Conservation (phyloP, 2,888 invertebrate genomes). For the Amphipyra tragopoginis region DNA sequence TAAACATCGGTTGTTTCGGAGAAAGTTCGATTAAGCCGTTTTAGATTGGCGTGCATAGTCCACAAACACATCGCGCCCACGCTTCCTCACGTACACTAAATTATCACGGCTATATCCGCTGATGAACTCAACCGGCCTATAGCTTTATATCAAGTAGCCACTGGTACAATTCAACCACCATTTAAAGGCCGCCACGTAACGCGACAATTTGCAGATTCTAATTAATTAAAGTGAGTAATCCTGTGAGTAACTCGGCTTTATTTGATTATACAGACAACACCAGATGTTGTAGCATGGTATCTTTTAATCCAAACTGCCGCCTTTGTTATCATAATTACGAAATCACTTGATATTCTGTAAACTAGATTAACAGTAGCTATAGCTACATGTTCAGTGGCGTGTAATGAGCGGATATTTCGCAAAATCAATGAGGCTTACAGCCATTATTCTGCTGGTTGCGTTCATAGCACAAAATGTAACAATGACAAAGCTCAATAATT, state of each 20-base stretch:
- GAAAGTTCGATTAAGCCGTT: slow-evolving; percentile 63
- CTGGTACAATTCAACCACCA: slow-evolving; percentile 9
- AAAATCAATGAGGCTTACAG: background rate
- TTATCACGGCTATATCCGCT: slow-evolving; percentile 59
- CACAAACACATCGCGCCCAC: slow-evolving; percentile 61
- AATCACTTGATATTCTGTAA: slow-evolving; percentile 5
- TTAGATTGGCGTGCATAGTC: slow-evolving; percentile 56
- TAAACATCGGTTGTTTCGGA: slow-evolving; percentile 63
- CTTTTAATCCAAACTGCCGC: slow-evolving; percentile 10
- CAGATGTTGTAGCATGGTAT: slow-evolving; percentile 1
- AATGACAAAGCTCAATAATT: slow-evolving; percentile 44
- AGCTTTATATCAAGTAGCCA: slow-evolving; percentile 41
- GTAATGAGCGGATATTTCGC: slow-evolving; percentile 1
- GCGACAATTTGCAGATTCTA: slow-evolving; percentile 28
- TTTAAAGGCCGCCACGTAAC: slow-evolving; percentile 15
- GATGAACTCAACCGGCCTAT: slow-evolving; percentile 64
- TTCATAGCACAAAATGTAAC: slow-evolving; percentile 20
- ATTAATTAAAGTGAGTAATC: slow-evolving; percentile 20
- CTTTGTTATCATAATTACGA: slow-evolving; percentile 13
- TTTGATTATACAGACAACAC: slow-evolving; percentile 14
- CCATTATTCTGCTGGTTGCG: slow-evolving; percentile 8
- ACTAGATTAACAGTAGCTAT: background rate
- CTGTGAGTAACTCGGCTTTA: slow-evolving; percentile 15
- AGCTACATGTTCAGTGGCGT: background rate
- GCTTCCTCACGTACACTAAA: slow-evolving; percentile 31